Conservation (phyloP, 1,140 invertebrate species). For the Heliconius hermathena region DNA sequence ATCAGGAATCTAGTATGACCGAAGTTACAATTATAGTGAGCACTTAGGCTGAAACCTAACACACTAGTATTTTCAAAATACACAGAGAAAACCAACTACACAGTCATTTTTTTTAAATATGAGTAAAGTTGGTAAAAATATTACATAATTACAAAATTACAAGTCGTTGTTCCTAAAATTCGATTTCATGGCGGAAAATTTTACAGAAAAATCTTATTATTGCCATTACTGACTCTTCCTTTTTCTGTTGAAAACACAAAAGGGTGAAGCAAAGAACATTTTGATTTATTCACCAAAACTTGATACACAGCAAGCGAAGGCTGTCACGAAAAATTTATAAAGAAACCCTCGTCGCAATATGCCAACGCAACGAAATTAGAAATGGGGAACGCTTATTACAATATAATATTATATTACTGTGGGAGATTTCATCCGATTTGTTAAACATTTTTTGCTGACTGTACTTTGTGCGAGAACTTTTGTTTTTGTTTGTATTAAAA, state of each 20-base stretch:
- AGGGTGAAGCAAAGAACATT: neutral
- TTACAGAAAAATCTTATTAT: neutral
- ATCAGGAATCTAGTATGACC: no score
- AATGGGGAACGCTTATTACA: neutral
- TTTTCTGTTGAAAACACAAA: constrained; percentile 7
- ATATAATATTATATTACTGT: neutral
- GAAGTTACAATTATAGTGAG: no score
- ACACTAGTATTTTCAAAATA: no score
- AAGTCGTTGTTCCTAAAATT: neutral
- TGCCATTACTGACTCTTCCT: neutral
- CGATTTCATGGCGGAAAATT: neutral
- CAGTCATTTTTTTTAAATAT: no score
- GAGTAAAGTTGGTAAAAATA: neutral
- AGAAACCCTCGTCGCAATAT: constrained; percentile 4
- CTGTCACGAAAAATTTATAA: constrained; percentile 23
- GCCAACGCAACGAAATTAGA: constrained; percentile 10
- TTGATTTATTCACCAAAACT: constrained; percentile 21
- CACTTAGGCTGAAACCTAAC: no score
- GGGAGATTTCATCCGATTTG: neutral
- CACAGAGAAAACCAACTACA: no score
- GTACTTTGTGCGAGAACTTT: neutral
- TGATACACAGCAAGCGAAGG: constrained; percentile 22
- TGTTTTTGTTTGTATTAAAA: neutral
- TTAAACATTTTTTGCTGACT: neutral
- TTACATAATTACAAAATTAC: neutral